phyloP scores from a whole-genome alignment of 2,113 vertebrate genomes.

The Cochlearius cochlearius region DNA sequence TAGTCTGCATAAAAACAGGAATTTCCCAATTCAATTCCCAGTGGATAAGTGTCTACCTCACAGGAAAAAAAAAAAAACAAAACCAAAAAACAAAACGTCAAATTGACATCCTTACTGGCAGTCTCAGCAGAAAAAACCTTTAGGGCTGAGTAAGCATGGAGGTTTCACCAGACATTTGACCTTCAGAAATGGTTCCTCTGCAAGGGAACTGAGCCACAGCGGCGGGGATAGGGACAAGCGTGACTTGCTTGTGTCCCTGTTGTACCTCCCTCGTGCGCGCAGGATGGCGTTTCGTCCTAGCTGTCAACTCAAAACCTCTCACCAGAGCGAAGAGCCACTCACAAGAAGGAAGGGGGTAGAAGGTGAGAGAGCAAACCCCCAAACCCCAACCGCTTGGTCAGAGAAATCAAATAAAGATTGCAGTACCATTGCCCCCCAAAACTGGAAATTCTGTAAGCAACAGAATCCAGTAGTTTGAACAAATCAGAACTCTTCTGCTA shows the following conservation, averaged over 20 bases:
- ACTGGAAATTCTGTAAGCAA: background rate
- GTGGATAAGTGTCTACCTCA: background rate
- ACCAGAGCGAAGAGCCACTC: background rate
- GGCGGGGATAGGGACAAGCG: accelerated
- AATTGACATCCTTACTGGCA: background rate
- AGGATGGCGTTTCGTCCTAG: background rate
- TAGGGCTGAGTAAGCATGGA: background rate
- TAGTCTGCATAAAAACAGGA: background rate
- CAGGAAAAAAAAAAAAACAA: background rate
- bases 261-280: accelerated
- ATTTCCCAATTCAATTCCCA: background rate
- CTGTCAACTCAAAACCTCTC: background rate
- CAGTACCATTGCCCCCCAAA: too few relatives aligned
- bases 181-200: background rate
- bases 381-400: background rate
- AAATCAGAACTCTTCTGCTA: background rate
- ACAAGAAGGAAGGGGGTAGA: background rate
- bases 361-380: background rate
- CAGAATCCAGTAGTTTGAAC: background rate
- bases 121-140: background rate
- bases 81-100: background rate
- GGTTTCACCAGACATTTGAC: background rate
- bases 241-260: background rate
- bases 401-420: background rate
- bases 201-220: background rate